Base-by-base conservation (phyloP, 2,888 invertebrate genomes). In the Tetheella fluctuosa region DNA sequence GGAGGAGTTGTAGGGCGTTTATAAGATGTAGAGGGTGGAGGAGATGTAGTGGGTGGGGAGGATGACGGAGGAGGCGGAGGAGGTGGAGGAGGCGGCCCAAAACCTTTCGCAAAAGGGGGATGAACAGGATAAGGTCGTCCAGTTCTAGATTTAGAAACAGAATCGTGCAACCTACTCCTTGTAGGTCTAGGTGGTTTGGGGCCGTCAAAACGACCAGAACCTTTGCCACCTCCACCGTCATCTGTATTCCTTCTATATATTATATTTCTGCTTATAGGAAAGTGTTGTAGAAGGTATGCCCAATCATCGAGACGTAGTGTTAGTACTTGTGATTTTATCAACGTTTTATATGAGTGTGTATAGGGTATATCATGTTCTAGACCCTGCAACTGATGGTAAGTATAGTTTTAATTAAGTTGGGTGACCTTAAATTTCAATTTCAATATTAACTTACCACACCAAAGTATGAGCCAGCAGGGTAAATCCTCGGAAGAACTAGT, bases 271-370 rank as follows among this genome's bases (percentile, higher is more conserved):
- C 87, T 88, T 2, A 64, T 64, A 0, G 90, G 90, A 53, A 89
- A 91, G 67, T 89, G 86, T 58, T 79, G 70, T 13, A 90, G 62
- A 6, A 91, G 76, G 58, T 84, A 76, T 57, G 84, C 81, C 90
- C 90, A 90, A 60, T 88, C 82, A 1, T 82, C 74, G 0, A 88
- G 76, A 39, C 69, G 63, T 0, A 91, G 74, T 0, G 88, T 85
- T 1, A 91, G 78, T 6, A 91, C 82, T 80, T 88, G 85, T 0
- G 85, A 80, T 56, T 85, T 86, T 2, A 65, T 73, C 6, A 76
- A 58, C 0, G 88, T 86, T 57, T 78, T 75, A 65, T 90, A 91
- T 0, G 90, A 86, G 61, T 81, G 72, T 1, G 61, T 73, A 64
- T 74, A 90, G 0, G 87, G 86, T 6, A 77, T 64, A 54, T 87